Evolutionary conservation across 2,888 invertebrate genomes (phyloP).

Genomic region (Drosophila suboccidentalis): DNA sequence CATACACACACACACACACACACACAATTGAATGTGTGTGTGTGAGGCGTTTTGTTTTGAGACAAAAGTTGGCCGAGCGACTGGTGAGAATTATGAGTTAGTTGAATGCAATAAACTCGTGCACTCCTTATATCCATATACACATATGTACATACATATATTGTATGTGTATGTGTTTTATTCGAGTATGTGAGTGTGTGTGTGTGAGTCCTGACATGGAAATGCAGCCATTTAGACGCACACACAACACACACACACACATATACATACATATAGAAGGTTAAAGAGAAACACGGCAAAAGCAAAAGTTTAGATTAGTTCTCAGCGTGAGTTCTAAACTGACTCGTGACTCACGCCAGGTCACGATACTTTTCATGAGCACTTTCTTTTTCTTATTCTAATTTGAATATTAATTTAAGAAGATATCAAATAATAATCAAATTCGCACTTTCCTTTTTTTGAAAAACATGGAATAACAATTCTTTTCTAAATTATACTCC

Average conservation of each 20-base stretch:
- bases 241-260: too few relatives aligned
- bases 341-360: constrained; percentile 4
- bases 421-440: too few relatives aligned
- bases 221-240: constrained; percentile 65
- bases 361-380: neutral
- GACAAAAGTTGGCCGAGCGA: constrained; percentile 60
- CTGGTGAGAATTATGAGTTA: constrained; percentile 67
- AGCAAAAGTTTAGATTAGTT: neutral
- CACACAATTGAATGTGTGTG: constrained; percentile 13
- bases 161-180: neutral
- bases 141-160: neutral
- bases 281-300: constrained; percentile 14
- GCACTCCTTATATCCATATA: constrained; percentile 8
- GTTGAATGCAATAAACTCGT: constrained; percentile 68
- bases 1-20: constrained; percentile 26
- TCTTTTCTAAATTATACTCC: too few relatives aligned
- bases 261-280: constrained; percentile 15
- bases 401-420: too few relatives aligned
- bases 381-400: too few relatives aligned
- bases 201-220: constrained; percentile 41
- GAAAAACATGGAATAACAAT: too few relatives aligned
- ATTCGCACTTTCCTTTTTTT: too few relatives aligned
- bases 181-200: constrained; percentile 2
- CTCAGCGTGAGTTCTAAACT: neutral
- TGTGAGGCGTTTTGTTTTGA: constrained; percentile 57